These are phyloP conservation scores for Drosophila kuntzei DNA, from an alignment of 2,888 invertebrate species.

Conservation along the genomic window DNA sequence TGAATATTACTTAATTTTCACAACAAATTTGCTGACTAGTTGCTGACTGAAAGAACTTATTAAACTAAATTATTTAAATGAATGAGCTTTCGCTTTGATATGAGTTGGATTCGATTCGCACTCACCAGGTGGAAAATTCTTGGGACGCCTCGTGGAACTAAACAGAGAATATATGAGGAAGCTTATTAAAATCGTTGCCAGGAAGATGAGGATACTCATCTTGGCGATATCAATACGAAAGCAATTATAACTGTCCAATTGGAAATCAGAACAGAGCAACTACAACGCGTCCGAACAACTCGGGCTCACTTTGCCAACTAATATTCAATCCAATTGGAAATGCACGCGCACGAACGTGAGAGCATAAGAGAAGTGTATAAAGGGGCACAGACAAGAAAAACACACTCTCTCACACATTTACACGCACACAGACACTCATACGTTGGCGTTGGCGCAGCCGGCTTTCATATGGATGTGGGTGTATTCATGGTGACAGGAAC, in stretches of 20 bases:
- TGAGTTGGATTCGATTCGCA: slow-evolving; percentile 1
- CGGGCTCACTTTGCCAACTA: slow-evolving; percentile 57
- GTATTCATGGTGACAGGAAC: slow-evolving; percentile 45
- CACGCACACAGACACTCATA: not conserved
- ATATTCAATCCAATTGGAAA: slow-evolving; percentile 47
- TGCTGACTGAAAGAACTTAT: slow-evolving; percentile 15
- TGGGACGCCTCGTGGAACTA: slow-evolving; percentile 72
- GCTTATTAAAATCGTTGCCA: slow-evolving; percentile 62
- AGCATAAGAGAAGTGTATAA: not conserved
- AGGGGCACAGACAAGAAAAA: slow-evolving; percentile 7
- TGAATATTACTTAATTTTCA: not conserved
- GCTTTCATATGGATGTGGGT: slow-evolving; percentile 55
- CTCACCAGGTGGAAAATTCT: slow-evolving; percentile 83
- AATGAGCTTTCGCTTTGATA: slow-evolving; percentile 15
- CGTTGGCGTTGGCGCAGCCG: slow-evolving; percentile 25
- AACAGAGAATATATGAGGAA: slow-evolving; percentile 69
- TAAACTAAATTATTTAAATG: slow-evolving; percentile 30
- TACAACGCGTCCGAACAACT: slow-evolving; percentile 42
- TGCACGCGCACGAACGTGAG: slow-evolving; percentile 17
- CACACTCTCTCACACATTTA: not conserved
- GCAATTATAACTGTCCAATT: not conserved
- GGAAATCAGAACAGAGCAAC: not conserved
- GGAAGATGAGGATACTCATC: slow-evolving; percentile 75
- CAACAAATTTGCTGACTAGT: slow-evolving; percentile 18
- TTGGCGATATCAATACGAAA: slow-evolving; percentile 17